These are phyloP conservation scores for Mesitornis unicolor DNA, from an alignment of 2,113 vertebrate genomes.

Conservation along the genomic window DNA sequence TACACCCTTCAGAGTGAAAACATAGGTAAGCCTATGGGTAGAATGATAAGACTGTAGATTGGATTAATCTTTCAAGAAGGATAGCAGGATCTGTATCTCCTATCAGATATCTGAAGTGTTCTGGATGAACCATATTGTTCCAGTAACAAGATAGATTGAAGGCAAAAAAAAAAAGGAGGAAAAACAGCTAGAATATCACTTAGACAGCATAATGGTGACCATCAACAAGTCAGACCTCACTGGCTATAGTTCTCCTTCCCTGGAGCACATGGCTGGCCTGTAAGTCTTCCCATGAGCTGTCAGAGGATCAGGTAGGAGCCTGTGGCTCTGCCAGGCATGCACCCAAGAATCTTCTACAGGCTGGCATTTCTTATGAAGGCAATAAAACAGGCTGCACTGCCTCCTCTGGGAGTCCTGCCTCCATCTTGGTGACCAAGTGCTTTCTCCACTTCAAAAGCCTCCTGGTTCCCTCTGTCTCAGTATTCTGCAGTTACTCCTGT, in stretches of 20 bases:
- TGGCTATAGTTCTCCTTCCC: neutral
- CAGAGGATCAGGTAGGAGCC: neutral
- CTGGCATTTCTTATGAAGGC: neutral
- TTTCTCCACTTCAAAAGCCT: neutral
- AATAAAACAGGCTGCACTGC: neutral
- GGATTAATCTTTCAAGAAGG: conserved; percentile 10
- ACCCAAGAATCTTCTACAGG: neutral
- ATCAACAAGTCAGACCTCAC: neutral
- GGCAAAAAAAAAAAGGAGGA: neutral
- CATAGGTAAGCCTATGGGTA: neutral
- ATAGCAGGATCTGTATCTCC: neutral
- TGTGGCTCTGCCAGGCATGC: fast-evolving
- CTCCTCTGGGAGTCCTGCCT: neutral
- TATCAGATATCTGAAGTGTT: conserved; percentile 6
- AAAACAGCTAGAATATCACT: neutral
- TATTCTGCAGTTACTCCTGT: neutral
- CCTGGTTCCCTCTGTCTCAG: neutral
- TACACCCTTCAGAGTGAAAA: conserved; percentile 23
- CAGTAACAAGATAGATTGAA: neutral
- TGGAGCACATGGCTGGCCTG: neutral
- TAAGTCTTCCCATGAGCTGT: neutral
- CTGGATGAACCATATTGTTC: neutral
- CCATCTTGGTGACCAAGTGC: neutral
- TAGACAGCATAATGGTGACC: neutral
- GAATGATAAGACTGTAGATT: conserved; percentile 13